Percentiles rank a stretch among this genome's conserved stretches.
Conservation (phyloP, 1,140 invertebrate species). For the Scaptodrosophila lebanonensis region DNA sequence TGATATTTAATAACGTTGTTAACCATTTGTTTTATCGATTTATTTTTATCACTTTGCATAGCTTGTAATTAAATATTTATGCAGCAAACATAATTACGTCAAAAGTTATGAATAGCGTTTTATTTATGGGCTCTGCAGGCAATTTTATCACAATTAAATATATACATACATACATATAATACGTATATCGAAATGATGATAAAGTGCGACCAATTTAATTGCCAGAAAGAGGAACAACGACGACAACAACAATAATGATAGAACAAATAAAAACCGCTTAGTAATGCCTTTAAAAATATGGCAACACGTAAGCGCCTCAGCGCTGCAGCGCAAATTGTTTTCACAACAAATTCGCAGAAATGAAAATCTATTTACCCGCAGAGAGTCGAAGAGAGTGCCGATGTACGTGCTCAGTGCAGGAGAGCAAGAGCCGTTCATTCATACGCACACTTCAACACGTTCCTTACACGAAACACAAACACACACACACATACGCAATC, state of each 20-base stretch:
- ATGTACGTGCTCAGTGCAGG: slow-evolving; percentile 43
- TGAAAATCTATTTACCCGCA: slow-evolving; percentile 49
- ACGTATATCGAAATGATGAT: too few species aligned
- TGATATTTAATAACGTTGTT: too few species aligned
- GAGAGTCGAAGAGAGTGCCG: slow-evolving; percentile 15
- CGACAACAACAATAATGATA: slow-evolving; percentile 26
- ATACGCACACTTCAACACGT: slow-evolving; percentile 18
- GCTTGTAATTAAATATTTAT: too few species aligned
- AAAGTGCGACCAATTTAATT: slow-evolving; percentile 49
- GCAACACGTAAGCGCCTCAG: slow-evolving; percentile 66
- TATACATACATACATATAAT: too few species aligned
- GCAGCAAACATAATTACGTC: too few species aligned
- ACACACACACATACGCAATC: slow-evolving; percentile 6
- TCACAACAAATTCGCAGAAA: slow-evolving; percentile 56
- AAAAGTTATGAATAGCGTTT: too few species aligned
- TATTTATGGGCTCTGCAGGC: slow-evolving; percentile 15
- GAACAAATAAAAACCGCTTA: slow-evolving; percentile 57
- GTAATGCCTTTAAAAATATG: slow-evolving; percentile 76
- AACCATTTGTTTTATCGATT: slow-evolving; percentile 31
- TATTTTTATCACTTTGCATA: slow-evolving; percentile 23
- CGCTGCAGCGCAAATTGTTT: slow-evolving; percentile 54
- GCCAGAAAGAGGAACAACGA: slow-evolving; percentile 12
- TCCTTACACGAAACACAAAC: slow-evolving; percentile 10
- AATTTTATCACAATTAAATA: slow-evolving; percentile 65
- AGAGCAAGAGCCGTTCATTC: slow-evolving; percentile 56